Evolutionary conservation across 2,888 invertebrate species (phyloP).

Genomic region (Stenurella melanura): DNA sequence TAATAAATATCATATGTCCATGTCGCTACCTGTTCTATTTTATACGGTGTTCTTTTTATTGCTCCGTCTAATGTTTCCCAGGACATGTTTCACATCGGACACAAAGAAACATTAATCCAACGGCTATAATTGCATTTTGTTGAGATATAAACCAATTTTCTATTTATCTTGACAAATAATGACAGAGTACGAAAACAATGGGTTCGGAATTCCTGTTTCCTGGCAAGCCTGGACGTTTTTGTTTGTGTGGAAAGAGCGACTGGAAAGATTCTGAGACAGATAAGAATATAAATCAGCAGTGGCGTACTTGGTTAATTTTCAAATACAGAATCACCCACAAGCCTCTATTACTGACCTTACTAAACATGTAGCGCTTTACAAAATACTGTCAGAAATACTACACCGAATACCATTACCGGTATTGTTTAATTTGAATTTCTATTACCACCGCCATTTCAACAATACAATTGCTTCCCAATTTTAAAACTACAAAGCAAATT

Average conservation of each 20-base stretch:
- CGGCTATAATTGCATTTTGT: conserved; percentile 60
- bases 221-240: conserved; percentile 11
- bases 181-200: conserved; percentile 57
- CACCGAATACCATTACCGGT: too few species aligned
- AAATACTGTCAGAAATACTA: too few species aligned
- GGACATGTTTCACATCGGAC: conserved; percentile 18
- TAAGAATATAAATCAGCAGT: neutral
- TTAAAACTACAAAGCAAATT: neutral
- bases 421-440: neutral
- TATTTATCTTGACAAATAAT: conserved; percentile 63
- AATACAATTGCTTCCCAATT: neutral
- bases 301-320: neutral
- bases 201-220: conserved; percentile 46
- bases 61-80: neutral
- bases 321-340: neutral
- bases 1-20: neutral
- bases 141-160: conserved; percentile 62
- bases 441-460: neutral
- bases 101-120: conserved; percentile 54
- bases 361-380: too few species aligned
- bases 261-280: conserved; percentile 1
- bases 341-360: too few species aligned
- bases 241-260: neutral
- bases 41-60: neutral
- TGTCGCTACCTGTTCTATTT: conserved; percentile 7